These are phyloP conservation scores for Ceramica pisi DNA, from an alignment of 2,888 invertebrate species.

Conservation along the genomic window DNA sequence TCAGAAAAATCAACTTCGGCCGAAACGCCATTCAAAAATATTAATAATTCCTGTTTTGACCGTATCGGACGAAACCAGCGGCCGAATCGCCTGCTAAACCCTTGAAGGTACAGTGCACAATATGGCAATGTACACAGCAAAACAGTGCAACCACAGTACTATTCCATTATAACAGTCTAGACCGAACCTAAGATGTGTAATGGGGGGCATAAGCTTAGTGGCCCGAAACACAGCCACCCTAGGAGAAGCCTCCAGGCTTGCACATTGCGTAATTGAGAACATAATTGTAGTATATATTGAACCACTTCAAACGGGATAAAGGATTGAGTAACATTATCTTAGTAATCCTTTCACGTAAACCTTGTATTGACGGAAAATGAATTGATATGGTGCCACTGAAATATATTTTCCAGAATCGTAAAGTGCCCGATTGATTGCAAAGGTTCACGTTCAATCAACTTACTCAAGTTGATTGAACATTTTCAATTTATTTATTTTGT, in stretches of 20 bases:
- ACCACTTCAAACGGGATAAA: neutral
- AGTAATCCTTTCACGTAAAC: neutral
- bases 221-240: constrained; percentile 39
- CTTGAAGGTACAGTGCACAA: constrained; percentile 11
- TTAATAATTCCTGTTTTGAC: too few species aligned
- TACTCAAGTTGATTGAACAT: constrained; percentile 13
- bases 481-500: neutral
- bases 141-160: constrained; percentile 15
- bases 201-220: constrained; percentile 47
- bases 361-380: neutral
- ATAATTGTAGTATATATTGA: constrained; percentile 35
- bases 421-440: constrained; percentile 14
- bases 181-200: constrained; percentile 53
- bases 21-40: too few species aligned
- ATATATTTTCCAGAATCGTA: neutral
- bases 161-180: constrained; percentile 44
- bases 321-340: neutral
- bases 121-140: constrained; percentile 9
- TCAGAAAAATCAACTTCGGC: too few species aligned
- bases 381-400: neutral
- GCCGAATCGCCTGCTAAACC: too few species aligned
- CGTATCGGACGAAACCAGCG: too few species aligned
- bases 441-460: constrained; percentile 17
- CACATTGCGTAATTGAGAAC: constrained; percentile 52
- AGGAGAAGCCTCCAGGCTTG: constrained; percentile 22